A percentile compares a stretch with the other conserved stretches of the same genome.
Conservation (phyloP, 2,113 vertebrate species). For the Ceuthmochares aereus region DNA sequence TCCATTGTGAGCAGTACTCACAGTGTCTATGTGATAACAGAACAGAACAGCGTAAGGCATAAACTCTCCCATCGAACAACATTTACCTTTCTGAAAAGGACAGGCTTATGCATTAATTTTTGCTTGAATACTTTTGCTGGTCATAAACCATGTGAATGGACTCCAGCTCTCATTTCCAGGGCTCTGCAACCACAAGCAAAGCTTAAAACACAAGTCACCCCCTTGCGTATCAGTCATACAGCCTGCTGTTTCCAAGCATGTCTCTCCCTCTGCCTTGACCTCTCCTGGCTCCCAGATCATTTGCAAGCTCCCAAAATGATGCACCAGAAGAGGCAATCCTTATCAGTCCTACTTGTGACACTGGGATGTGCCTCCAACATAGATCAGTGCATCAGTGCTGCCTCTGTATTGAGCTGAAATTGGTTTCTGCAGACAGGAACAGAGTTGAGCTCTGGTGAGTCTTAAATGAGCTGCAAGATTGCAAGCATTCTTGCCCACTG, state of each 20-base stretch:
- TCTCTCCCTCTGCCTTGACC: background rate
- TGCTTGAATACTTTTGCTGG: background rate
- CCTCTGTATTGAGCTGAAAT: background rate
- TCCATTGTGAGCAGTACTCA: background rate
- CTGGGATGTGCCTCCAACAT: background rate
- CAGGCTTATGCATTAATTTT: background rate
- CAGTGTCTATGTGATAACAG: background rate
- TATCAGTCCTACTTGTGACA: background rate
- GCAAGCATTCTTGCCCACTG: background rate
- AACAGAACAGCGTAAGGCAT: background rate
- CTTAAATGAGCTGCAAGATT: background rate
- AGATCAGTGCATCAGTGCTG: accelerated
- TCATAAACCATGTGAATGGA: background rate
- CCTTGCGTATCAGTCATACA: background rate
- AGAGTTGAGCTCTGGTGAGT: background rate
- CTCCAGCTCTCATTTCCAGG: background rate
- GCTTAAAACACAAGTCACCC: background rate
- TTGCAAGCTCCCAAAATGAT: background rate
- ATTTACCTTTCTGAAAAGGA: background rate
- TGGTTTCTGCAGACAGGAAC: background rate
- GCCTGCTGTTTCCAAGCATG: background rate
- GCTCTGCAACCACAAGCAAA: background rate
- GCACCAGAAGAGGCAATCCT: background rate
- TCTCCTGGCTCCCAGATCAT: background rate
- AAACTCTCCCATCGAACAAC: background rate